Conservation (phyloP, 2,888 invertebrate species). For the Lepidochitona cinerea region DNA sequence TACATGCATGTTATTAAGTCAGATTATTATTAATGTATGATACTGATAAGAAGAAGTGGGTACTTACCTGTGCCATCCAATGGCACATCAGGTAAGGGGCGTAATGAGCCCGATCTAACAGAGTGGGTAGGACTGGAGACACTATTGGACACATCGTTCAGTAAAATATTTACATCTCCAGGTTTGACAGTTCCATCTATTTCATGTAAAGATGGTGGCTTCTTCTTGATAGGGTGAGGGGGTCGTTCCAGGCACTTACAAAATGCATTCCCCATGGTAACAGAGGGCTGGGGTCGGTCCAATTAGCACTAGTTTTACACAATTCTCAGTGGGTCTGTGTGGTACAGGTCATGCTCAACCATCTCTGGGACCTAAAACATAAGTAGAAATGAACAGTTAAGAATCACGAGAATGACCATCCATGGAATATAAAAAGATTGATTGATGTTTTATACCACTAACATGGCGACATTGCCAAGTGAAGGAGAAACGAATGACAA, state of each 20-base stretch:
- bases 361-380: too few relatives aligned
- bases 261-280: background rate
- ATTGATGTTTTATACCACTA: too few relatives aligned
- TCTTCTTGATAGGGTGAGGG: background rate
- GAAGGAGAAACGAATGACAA: too few relatives aligned
- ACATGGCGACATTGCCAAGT: too few relatives aligned
- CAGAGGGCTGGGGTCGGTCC: too few relatives aligned
- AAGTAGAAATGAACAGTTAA: too few relatives aligned
- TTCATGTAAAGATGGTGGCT: background rate
- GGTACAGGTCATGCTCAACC: too few relatives aligned
- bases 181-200: background rate
- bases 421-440: too few relatives aligned
- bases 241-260: background rate
- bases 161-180: background rate
- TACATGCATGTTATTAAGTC: background rate
- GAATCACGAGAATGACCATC: too few relatives aligned
- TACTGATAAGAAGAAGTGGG: background rate
- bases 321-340: too few relatives aligned
- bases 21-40: background rate
- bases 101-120: background rate
- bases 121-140: background rate
- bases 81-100: background rate
- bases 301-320: too few relatives aligned
- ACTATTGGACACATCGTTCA: background rate
- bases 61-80: background rate